Evolutionary conservation across 2,797 vertebrate species (phyloP).

Genomic region (Cossypha polioptera): DNA sequence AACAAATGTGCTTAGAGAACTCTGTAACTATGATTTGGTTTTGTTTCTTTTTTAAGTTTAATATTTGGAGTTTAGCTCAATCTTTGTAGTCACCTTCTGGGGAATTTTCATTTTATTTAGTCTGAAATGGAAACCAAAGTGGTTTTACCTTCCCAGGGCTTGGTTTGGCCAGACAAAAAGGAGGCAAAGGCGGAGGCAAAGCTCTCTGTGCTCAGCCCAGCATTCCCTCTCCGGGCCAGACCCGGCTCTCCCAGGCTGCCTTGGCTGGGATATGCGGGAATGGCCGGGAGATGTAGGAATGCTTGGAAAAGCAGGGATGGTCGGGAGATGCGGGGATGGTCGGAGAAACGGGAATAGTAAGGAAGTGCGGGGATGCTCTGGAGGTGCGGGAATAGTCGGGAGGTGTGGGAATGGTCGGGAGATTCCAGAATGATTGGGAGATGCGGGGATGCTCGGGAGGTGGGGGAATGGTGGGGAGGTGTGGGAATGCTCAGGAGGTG

Average conservation of each 20-base stretch:
- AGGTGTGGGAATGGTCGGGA: fast-evolving
- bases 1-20: background rate
- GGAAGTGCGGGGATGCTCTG: fast-evolving
- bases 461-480: fast-evolving
- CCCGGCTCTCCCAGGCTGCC: fast-evolving
- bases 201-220: background rate
- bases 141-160: background rate
- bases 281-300: fast-evolving
- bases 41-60: background rate
- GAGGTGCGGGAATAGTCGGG: fast-evolving
- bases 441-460: fast-evolving
- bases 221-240: fast-evolving
- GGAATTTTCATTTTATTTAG: background rate
- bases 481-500: fast-evolving
- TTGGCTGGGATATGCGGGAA: background rate
- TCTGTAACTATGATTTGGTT: background rate
- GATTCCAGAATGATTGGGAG: fast-evolving
- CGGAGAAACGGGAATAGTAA: no score
- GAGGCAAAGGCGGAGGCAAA: background rate
- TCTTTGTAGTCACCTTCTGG: fast-evolving
- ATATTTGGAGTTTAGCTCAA: background rate
- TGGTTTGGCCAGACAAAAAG: background rate
- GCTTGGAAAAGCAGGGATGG: fast-evolving
- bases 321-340: fast-evolving
- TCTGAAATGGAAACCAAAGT: background rate